Evolutionary conservation across 2,888 invertebrate species (phyloP).

Genomic region (Brenthis ino): DNA sequence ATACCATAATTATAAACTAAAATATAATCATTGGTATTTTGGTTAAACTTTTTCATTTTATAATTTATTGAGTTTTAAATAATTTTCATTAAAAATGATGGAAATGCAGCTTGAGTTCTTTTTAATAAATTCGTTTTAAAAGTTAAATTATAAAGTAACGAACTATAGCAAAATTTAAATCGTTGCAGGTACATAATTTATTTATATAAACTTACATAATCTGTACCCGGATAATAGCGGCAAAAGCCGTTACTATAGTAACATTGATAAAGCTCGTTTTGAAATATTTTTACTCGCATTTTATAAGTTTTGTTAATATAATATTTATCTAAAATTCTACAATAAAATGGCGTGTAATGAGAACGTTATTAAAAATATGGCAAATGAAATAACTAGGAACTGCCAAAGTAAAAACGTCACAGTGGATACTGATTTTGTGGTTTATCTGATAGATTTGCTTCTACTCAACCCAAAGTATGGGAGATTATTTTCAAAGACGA

Average conservation of each 20-base stretch:
- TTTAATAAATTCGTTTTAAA: too few relatives aligned
- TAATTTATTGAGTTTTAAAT: too few relatives aligned
- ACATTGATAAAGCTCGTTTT: conserved; percentile 34
- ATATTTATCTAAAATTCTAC: background rate
- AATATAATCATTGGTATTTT: too few relatives aligned
- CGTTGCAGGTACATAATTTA: too few relatives aligned
- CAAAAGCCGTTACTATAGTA: conserved; percentile 35
- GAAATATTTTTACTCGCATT: conserved; percentile 20
- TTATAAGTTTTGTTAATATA: background rate
- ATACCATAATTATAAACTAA: too few relatives aligned
- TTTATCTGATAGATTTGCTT: conserved; percentile 78
- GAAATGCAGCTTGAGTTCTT: too few relatives aligned
- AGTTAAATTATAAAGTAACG: too few relatives aligned
- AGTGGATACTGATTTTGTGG: conserved; percentile 76
- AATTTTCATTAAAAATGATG: too few relatives aligned
- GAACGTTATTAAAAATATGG: conserved; percentile 81
- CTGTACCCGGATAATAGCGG: conserved; percentile 1
- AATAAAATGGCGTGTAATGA: conserved; percentile 69
- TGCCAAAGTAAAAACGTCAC: conserved; percentile 67
- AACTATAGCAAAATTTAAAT: too few relatives aligned
- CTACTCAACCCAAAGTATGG: conserved; percentile 82
- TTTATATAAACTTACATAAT: too few relatives aligned
- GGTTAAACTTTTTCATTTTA: too few relatives aligned
- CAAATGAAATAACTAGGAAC: conserved; percentile 81
- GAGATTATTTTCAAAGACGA: conserved; percentile 69